These are phyloP conservation scores for Paralinhomoeus sp. DNA, from an alignment of 2,888 invertebrate species.

Conservation along the genomic window DNA sequence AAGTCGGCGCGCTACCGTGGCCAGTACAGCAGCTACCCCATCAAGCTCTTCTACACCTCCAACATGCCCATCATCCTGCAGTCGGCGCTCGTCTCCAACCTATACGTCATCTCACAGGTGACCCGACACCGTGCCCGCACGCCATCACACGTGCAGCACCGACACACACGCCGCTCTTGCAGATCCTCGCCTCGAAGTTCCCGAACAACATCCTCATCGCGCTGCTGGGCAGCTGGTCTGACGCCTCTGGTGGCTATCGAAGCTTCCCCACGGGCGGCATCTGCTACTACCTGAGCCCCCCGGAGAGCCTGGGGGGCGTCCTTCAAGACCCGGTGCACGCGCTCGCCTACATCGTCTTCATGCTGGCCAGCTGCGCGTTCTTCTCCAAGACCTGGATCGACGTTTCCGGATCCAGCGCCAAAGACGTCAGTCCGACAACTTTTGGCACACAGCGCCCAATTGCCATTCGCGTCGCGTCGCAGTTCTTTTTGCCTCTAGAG, in stretches of 20 bases:
- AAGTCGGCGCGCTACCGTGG: slow-evolving; percentile 97
- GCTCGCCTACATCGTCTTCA: slow-evolving; percentile 41
- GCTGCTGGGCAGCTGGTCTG: slow-evolving; percentile 85
- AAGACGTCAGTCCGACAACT: too few relatives aligned
- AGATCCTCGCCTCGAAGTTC: slow-evolving; percentile 97
- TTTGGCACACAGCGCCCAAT: too few relatives aligned
- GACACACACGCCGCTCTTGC: too few relatives aligned
- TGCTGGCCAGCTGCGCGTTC: slow-evolving; percentile 98
- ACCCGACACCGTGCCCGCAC: too few relatives aligned
- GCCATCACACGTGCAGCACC: too few relatives aligned
- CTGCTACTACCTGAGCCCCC: slow-evolving; percentile 94
- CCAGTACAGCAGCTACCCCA: slow-evolving; percentile 95
- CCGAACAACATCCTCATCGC: slow-evolving; percentile 90
- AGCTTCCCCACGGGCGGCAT: slow-evolving; percentile 93
- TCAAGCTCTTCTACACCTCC: slow-evolving; percentile 96
- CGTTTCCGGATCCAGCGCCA: slow-evolving; percentile 94
- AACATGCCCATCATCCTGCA: slow-evolving; percentile 98
- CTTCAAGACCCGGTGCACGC: background rate
- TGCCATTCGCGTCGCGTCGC: too few relatives aligned
- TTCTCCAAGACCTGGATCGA: slow-evolving; percentile 99
- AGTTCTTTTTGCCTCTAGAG: too few relatives aligned
- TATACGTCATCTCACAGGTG: slow-evolving; percentile 86
- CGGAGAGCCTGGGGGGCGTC: slow-evolving; percentile 46
- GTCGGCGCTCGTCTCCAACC: slow-evolving; percentile 89
- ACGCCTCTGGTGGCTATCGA: slow-evolving; percentile 69